Percentiles rank a stretch among this genome's conserved stretches.
Evolutionary conservation across 1,140 invertebrate genomes (phyloP).

Genomic region (Trinorchestia longiramus): DNA sequence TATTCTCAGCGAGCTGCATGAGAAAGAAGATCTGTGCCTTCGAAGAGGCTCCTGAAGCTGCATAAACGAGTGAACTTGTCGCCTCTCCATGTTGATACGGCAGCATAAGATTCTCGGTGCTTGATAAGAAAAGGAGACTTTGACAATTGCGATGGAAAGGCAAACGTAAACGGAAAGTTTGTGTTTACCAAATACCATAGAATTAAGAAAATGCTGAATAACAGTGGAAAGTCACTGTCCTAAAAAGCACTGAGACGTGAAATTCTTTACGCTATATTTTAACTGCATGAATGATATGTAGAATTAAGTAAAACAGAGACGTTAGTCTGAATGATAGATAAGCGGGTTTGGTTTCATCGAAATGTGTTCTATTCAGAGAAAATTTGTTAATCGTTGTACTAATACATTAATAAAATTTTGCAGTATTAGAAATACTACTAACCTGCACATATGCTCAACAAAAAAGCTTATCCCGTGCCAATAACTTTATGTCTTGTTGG

Average conservation of each 20-base stretch:
- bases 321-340: background rate
- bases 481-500: background rate
- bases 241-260: background rate
- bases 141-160: background rate
- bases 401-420: background rate
- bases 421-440: background rate
- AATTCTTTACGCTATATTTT: background rate
- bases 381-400: background rate
- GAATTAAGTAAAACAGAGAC: background rate
- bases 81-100: background rate
- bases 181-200: background rate
- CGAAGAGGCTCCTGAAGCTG: background rate
- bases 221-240: background rate
- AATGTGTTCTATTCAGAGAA: background rate
- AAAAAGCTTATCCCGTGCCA: background rate
- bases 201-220: background rate
- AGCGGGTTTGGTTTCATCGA: background rate
- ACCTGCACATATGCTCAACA: background rate
- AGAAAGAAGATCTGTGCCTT: background rate
- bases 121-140: background rate
- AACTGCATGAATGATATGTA: background rate
- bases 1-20: background rate
- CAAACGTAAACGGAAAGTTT: background rate
- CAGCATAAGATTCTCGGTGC: background rate
- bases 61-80: background rate